Percentiles rank a stretch among this genome's conserved stretches.
phyloP scores from a whole-genome alignment of 2,888 invertebrate genomes.

The Pseudanteris insignis region DNA sequence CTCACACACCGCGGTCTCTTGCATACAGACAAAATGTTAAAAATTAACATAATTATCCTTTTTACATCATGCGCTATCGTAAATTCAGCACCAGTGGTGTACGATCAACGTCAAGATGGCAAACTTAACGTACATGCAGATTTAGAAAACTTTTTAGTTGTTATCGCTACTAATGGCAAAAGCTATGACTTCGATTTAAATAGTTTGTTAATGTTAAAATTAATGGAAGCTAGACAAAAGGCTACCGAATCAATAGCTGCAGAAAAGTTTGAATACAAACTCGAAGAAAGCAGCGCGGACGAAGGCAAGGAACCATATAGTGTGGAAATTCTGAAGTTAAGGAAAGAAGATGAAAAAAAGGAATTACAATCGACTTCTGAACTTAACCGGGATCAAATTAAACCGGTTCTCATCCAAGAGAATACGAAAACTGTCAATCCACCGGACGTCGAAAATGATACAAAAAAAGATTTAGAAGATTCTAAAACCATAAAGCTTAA shows the following conservation, averaged over 20 bases:
- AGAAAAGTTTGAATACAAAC: constrained; percentile 35
- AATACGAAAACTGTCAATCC: constrained; percentile 11
- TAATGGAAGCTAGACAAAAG: constrained; percentile 33
- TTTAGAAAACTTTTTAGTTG: constrained; percentile 77
- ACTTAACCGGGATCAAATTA: constrained; percentile 20
- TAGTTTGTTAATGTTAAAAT: constrained; percentile 29
- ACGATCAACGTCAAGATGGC: constrained; percentile 83
- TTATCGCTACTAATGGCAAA: constrained; percentile 69
- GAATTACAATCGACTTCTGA: neutral
- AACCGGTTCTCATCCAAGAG: constrained; percentile 20
- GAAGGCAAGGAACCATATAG: constrained; percentile 47
- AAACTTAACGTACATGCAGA: constrained; percentile 78
- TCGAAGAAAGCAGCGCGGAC: constrained; percentile 35
- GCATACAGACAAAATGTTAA: neutral
- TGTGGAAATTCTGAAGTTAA: constrained; percentile 46
- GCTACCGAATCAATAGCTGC: constrained; percentile 53
- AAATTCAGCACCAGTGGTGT: constrained; percentile 63
- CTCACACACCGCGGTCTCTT: constrained; percentile 7
- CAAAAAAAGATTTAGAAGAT: constrained; percentile 10
- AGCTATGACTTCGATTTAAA: constrained; percentile 21
- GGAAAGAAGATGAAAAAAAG: constrained; percentile 22
- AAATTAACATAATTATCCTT: neutral
- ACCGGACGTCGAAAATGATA: constrained; percentile 3
- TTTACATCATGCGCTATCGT: constrained; percentile 21
- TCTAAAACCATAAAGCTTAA: constrained; percentile 15